A percentile compares a stretch with the other conserved stretches of the same genome.
phyloP scores from a whole-genome alignment of 1,140 invertebrate genomes.

The Tetraneura akinire region DNA sequence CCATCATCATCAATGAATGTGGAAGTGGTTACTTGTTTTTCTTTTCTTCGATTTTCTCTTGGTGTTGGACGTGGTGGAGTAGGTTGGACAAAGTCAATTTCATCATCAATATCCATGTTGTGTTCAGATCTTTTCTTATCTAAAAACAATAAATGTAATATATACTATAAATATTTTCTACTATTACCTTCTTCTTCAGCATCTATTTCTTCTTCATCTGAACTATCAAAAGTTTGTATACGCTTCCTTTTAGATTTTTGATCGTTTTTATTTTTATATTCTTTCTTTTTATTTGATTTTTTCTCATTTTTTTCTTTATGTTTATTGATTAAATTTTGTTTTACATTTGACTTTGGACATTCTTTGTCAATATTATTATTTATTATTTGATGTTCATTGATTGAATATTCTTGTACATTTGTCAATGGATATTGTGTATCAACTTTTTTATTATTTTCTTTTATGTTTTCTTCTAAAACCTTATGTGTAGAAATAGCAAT shows the following conservation, averaged over 20 bases:
- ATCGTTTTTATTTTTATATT: slow-evolving; percentile 12
- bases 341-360: too few relatives aligned
- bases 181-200: slow-evolving; percentile 40
- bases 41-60: slow-evolving; percentile 43
- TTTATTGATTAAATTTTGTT: too few relatives aligned
- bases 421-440: background rate
- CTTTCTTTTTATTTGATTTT: slow-evolving; percentile 7
- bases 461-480: background rate
- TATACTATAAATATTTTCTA: too few relatives aligned
- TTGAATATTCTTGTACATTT: background rate
- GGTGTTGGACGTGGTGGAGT: slow-evolving; percentile 32
- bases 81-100: slow-evolving; percentile 36
- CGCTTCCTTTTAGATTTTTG: slow-evolving; percentile 29
- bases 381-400: background rate
- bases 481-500: background rate
- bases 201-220: slow-evolving; percentile 44
- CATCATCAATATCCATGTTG: slow-evolving; percentile 4
- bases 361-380: background rate
- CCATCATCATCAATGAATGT: slow-evolving; percentile 40
- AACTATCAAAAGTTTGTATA: slow-evolving; percentile 47
- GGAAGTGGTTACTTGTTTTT: slow-evolving; percentile 22
- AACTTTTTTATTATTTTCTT: background rate
- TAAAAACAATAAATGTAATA: slow-evolving; percentile 7
- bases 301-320: background rate
- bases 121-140: slow-evolving; percentile 46